Evolutionary conservation across 2,888 invertebrate genomes (phyloP), one percentile per base, ranked within the genome.

Genomic region (Nephrotoma flavescens): DNA sequence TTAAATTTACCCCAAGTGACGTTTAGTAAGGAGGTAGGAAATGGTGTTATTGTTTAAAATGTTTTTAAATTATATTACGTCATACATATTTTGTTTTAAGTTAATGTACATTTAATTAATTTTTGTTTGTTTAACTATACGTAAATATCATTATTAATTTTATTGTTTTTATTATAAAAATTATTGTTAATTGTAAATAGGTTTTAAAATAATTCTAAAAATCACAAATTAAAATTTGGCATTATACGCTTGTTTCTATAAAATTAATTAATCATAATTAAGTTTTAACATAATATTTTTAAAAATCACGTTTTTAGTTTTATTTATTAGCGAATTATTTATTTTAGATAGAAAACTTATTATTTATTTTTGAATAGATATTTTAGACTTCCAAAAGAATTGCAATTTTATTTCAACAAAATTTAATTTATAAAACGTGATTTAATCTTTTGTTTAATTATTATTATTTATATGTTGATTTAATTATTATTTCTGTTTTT

Each of bases 21-120:
- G 86, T 97, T 97, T 92, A 96, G 95, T 90, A 95, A 96, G 91
- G 97, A 97, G 97, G 97, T 97, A 94, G 96, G 97, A 96, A 95
- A 94, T 89, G 96, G 96, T 88, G 95, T 97, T 89, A 94, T 97
- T 89, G 96, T 97, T 89, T 96, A 92, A 93, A 86, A 83, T 41
- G 9, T 84, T n/a, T 5, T 84, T 42, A 83, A 31, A 31, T 41
- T 84, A 84, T 19, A 19, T 19, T 19, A 19, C 19, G 19, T 19
- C 19, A 19, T 19, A 0, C 19, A 19, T 19, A 41, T 11, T 41
- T 84, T 84, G 1, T 45, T 45, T 44, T 45, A 45, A 12, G 9
- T 19, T 44, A 6, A 86, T 71, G 57, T 41, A 87, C 86, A 85
- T 44, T 87, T 19, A 85, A 85, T 44, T 44, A 12, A 31, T 86